A percentile compares a stretch with the other conserved stretches of the same genome.
phyloP scores from a whole-genome alignment of 2,888 invertebrate genomes.

The Emmelina monodactyla region DNA sequence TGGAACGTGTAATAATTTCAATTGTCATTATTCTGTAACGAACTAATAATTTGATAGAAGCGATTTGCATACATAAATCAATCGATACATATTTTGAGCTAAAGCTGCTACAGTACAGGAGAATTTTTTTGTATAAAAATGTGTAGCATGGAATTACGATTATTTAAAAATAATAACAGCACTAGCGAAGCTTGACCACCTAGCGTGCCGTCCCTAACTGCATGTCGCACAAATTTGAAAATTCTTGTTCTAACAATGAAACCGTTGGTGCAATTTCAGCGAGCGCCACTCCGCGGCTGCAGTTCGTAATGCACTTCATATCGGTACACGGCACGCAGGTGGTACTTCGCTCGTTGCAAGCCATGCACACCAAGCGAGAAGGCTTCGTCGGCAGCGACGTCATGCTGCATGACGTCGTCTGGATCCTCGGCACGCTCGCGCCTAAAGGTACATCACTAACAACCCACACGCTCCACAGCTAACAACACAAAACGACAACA shows the following conservation, averaged over 20 bases:
- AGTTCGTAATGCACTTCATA: conserved; percentile 62
- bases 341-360: conserved; percentile 61
- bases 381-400: conserved; percentile 57
- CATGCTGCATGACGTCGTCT: conserved; percentile 66
- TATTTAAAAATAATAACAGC: no score
- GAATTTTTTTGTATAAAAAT: no score
- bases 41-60: no score
- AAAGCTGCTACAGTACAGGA: no score
- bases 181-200: no score
- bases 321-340: conserved; percentile 63
- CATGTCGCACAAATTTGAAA: no score
- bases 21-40: conserved; percentile 26
- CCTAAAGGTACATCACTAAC: conserved; percentile 50
- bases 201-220: no score
- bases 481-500: conserved; percentile 47
- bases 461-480: conserved; percentile 36
- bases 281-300: conserved; percentile 55
- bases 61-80: no score
- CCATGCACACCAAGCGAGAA: conserved; percentile 59
- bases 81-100: no score
- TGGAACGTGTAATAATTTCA: conserved; percentile 29
- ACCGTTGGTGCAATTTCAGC: no score
- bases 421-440: conserved; percentile 67
- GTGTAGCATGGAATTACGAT: no score
- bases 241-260: no score